These are phyloP conservation scores for Ischnus inquisitorius DNA, from an alignment of 2,888 invertebrate genomes.

Conservation along the genomic window DNA sequence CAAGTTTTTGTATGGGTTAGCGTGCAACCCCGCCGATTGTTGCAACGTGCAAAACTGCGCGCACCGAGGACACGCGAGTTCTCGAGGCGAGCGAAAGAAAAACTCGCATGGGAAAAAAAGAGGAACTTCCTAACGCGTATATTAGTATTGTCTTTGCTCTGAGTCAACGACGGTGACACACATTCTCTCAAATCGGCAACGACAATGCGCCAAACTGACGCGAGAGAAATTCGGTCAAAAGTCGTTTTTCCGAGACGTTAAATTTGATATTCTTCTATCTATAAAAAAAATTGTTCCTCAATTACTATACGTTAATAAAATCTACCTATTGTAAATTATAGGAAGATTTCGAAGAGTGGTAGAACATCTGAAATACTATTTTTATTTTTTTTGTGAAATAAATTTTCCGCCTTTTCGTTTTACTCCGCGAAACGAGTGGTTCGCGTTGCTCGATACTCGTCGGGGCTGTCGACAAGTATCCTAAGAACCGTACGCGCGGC, in stretches of 20 bases:
- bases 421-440: background rate
- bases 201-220: background rate
- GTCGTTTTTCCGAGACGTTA: background rate
- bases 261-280: background rate
- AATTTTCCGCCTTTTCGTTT: too few species aligned
- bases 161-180: slow-evolving; percentile 13
- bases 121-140: slow-evolving; percentile 15
- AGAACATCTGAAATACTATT: too few species aligned
- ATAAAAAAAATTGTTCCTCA: too few species aligned
- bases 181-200: background rate
- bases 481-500: background rate
- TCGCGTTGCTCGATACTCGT: background rate
- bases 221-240: background rate
- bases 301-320: too few species aligned
- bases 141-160: slow-evolving; percentile 37
- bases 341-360: too few species aligned
- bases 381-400: too few species aligned
- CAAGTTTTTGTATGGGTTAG: slow-evolving; percentile 25
- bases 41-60: slow-evolving; percentile 24
- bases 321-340: too few species aligned
- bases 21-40: slow-evolving; percentile 22
- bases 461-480: background rate
- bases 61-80: background rate
- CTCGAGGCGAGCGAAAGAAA: slow-evolving; percentile 30
- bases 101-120: slow-evolving; percentile 45